phyloP scores from a whole-genome alignment of 2,113 vertebrate species.

The Archocentrus centrarchus region DNA sequence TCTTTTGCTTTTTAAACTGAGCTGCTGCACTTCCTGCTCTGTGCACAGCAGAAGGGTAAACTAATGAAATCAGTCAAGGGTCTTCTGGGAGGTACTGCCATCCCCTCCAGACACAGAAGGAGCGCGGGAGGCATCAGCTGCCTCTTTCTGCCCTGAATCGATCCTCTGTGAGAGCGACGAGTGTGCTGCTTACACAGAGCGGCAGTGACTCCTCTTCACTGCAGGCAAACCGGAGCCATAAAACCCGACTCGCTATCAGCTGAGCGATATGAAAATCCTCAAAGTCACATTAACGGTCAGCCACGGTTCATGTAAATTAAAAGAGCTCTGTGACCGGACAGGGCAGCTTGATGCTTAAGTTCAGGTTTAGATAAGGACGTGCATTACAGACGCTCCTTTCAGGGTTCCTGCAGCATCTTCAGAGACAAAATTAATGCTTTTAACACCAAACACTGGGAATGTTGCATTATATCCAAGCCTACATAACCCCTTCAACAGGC shows the following conservation, averaged over 20 bases:
- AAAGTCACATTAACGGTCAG: not conserved
- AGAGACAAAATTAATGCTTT: not conserved
- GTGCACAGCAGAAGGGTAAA: not conserved
- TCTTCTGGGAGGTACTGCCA: constrained; percentile 25
- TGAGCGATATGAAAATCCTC: constrained; percentile 44
- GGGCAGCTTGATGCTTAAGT: not conserved
- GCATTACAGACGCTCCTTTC: not conserved
- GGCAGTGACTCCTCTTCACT: constrained; percentile 3
- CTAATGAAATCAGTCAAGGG: not conserved
- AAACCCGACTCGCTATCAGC: constrained; percentile 22
- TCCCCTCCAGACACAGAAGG: constrained; percentile 59
- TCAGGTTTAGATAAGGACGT: not conserved
- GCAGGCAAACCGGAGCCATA: not conserved
- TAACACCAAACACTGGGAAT: not conserved
- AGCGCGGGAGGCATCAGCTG: constrained; percentile 59
- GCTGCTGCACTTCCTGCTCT: not conserved
- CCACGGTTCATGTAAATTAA: constrained; percentile 2
- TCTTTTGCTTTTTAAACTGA: not conserved
- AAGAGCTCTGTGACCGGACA: not conserved
- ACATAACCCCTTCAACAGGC: fast-evolving
- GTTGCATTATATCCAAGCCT: not conserved
- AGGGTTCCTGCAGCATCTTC: not conserved
- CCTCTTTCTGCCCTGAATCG: constrained; percentile 55
- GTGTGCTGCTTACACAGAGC: not conserved
- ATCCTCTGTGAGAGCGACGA: constrained; percentile 46